Base-by-base conservation (phyloP, 2,113 vertebrate genomes). In the Myanophis thanlyinensis region DNA sequence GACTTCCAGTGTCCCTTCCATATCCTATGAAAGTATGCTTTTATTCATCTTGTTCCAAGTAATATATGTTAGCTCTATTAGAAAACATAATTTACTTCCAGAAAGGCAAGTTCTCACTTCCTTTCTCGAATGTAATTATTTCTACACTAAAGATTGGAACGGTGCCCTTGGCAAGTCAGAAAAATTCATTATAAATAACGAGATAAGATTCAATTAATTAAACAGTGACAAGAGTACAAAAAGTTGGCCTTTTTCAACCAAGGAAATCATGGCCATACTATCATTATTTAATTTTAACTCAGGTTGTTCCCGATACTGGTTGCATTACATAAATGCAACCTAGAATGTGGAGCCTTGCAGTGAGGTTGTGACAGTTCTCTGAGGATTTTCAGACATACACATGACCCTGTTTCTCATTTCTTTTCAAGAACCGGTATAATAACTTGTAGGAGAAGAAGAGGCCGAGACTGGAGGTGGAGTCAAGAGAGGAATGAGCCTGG, bases 111-210 rank as follows among this genome's bases (percentile, higher is more conserved):
- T 95, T 96, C 94, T 96, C 44, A 92, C 22, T 96, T 9, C 30
- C 8, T 15, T 25, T 27, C 25, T 20, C 62, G 9, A 12, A 15
- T 30, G 27, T 59, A 88, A 8, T 30, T 46, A 95, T 97, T 96
- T 94, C 89, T 95, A 1, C 91, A 87, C 62, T 96, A 96, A 94
- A 84, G 92, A 91, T 96, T 95, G 96, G 86, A 95, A 90, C 93
- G 94, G 85, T 94, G 93, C 95, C 90, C 97, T 96, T 95, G 96
- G 96, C 97, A 96, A 97, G 93, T 48, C 93, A 97, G 93, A 95
- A 95, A 95, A 96, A 93, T 95, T 96, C 95, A 92, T 94, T 94
- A 95, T 95, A 96, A 97, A 97, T 97, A 97, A 97, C 59, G 95
- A 94, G 97, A 97, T 93, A 97, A 96, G 93, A 80, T 93, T 93